These are phyloP conservation scores for Trichomycterus rosablanca DNA, from an alignment of 2,113 vertebrate species.

Conservation along the genomic window DNA sequence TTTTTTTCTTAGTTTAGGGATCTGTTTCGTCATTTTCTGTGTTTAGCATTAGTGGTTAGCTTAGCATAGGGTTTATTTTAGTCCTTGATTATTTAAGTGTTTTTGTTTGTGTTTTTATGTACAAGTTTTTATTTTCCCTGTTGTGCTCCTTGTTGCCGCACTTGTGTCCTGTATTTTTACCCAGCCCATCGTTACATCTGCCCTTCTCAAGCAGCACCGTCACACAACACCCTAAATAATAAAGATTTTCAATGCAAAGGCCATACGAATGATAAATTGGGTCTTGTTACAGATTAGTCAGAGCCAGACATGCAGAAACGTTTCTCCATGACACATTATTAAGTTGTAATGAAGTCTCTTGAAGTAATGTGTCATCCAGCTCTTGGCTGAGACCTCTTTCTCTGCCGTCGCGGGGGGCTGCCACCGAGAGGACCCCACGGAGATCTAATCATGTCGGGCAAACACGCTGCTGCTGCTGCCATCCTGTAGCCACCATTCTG, in stretches of 20 bases:
- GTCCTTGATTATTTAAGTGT: no score
- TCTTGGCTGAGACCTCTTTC: constrained; percentile 24
- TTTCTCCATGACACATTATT: constrained; percentile 45
- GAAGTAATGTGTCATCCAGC: constrained; percentile 20
- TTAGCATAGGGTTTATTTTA: no score
- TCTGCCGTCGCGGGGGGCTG: constrained; percentile 25
- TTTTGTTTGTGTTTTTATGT: no score
- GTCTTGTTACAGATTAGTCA: constrained; percentile 41
- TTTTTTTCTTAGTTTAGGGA: no score
- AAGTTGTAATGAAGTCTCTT: constrained; percentile 45
- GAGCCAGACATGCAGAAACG: constrained; percentile 38
- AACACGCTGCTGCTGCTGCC: constrained; percentile 38
- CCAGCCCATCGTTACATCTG: no score
- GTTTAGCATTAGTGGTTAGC: no score
- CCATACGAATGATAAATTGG: constrained; percentile 43
- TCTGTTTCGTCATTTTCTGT: no score
- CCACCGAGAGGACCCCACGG: constrained; percentile 38
- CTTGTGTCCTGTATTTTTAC: no score
- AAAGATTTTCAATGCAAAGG: constrained; percentile 29
- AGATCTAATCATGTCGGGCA: constrained; percentile 49
- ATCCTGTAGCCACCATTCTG: constrained; percentile 26
- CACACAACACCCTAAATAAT: constrained; percentile 5
- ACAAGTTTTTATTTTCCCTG: no score
- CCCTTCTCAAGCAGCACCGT: not conserved
- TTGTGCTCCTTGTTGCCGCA: no score